Evolutionary conservation across 2,888 invertebrate species (phyloP).

Genomic region (Noctua pronuba): DNA sequence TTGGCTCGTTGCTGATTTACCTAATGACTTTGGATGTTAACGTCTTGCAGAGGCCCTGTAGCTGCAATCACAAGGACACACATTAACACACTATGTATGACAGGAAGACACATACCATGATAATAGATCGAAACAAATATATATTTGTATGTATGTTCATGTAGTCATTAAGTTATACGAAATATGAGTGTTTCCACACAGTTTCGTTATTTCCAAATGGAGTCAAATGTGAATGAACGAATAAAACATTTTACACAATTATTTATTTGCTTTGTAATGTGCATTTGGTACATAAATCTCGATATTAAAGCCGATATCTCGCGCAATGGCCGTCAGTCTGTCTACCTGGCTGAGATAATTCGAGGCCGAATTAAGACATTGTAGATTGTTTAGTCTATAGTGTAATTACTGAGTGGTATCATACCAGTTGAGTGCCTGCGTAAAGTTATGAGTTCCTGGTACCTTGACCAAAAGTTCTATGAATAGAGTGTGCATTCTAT

Average conservation of each 20-base stretch:
- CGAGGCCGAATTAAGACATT: slow-evolving; percentile 59
- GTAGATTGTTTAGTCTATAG: slow-evolving; percentile 41
- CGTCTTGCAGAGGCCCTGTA: not conserved
- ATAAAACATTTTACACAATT: slow-evolving; percentile 41
- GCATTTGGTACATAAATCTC: slow-evolving; percentile 43
- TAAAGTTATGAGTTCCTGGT: slow-evolving; percentile 40
- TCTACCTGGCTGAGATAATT: slow-evolving; percentile 36
- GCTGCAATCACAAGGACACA: not conserved
- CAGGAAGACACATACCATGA: not conserved
- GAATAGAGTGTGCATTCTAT: slow-evolving; percentile 10
- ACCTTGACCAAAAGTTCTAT: slow-evolving; percentile 31
- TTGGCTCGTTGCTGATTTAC: not conserved
- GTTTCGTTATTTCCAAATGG: slow-evolving; percentile 32
- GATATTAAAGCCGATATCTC: slow-evolving; percentile 34
- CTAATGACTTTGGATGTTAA: not conserved
- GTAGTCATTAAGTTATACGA: not conserved
- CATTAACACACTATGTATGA: not conserved
- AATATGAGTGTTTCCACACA: slow-evolving; percentile 32
- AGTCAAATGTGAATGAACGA: slow-evolving; percentile 27
- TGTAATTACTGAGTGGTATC: slow-evolving; percentile 38
- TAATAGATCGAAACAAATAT: not conserved
- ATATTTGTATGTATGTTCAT: too few species aligned
- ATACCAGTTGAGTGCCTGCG: slow-evolving; percentile 10
- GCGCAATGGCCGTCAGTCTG: slow-evolving; percentile 23
- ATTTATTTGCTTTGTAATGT: slow-evolving; percentile 42